phyloP scores from a whole-genome alignment of 2,113 vertebrate genomes.

The Serilophus lunatus region DNA sequence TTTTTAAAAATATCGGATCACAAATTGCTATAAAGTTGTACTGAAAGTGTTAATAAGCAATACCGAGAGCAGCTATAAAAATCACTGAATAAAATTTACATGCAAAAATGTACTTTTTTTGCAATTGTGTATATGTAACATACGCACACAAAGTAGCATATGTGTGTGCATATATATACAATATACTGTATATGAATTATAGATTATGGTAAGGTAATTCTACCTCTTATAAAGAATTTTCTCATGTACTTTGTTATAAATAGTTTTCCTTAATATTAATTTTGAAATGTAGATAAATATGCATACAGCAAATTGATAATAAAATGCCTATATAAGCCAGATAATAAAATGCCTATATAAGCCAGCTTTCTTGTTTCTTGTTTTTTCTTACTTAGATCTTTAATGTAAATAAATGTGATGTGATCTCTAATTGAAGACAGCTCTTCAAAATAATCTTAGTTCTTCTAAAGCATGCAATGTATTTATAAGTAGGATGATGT shows the following conservation, averaged over 20 bases:
- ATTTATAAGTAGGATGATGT: neutral
- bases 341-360: conserved; percentile 68
- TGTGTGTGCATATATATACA: conserved; percentile 64
- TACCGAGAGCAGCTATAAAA: conserved; percentile 64
- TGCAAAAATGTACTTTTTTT: conserved; percentile 62
- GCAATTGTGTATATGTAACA: conserved; percentile 49
- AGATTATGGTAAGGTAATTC: conserved; percentile 69
- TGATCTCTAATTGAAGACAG: neutral
- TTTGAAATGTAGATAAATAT: conserved; percentile 59
- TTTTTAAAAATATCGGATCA: neutral
- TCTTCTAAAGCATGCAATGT: neutral
- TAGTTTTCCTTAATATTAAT: conserved; percentile 68
- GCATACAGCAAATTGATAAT: conserved; percentile 70
- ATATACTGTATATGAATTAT: conserved; percentile 65
- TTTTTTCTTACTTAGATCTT: neutral
- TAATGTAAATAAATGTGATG: neutral
- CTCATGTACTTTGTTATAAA: conserved; percentile 75
- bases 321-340: conserved; percentile 49
- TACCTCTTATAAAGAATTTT: conserved; percentile 70
- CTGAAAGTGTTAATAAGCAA: conserved; percentile 48
- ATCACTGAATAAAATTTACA: conserved; percentile 58
- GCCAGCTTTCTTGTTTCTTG: neutral
- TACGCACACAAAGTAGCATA: conserved; percentile 59
- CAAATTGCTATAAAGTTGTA: neutral
- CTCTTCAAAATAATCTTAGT: neutral